Conservation (phyloP, 2,888 invertebrate species). For the Reticulitermes lucifugus region DNA sequence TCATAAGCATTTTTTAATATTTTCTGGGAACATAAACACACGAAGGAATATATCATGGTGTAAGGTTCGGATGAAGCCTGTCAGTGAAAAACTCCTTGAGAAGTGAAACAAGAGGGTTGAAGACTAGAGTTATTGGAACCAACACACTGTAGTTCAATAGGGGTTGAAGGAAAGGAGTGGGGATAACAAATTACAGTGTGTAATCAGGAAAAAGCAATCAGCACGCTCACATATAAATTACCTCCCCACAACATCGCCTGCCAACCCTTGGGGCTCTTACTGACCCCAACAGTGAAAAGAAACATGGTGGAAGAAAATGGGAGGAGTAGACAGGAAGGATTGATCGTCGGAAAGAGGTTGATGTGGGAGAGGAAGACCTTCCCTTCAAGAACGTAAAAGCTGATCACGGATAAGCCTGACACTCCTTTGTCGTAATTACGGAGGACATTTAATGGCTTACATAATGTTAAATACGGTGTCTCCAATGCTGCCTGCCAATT, state of each 20-base stretch:
- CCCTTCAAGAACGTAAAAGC: not conserved
- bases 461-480: not conserved
- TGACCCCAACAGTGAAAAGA: conserved; percentile 26
- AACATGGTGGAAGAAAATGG: conserved; percentile 19
- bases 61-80: not conserved
- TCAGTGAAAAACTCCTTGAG: not conserved
- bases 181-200: conserved; percentile 35
- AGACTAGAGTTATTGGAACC: conserved; percentile 2
- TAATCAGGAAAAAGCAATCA: conserved; percentile 48
- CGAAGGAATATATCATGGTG: not conserved
- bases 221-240: conserved; percentile 35
- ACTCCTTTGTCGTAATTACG: not conserved
- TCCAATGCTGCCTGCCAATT: too few species aligned
- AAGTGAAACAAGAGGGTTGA: not conserved
- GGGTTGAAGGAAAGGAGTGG: conserved; percentile 6
- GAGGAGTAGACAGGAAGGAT: not conserved
- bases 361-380: not conserved
- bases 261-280: conserved; percentile 19
- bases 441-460: not conserved
- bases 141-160: not conserved
- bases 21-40: too few species aligned
- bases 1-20: too few species aligned
- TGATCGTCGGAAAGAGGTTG: not conserved
- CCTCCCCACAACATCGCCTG: not conserved
- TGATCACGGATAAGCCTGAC: not conserved